Evolutionary conservation across 2,888 invertebrate genomes (phyloP).

Genomic region (Caenorhabditis sp.): DNA sequence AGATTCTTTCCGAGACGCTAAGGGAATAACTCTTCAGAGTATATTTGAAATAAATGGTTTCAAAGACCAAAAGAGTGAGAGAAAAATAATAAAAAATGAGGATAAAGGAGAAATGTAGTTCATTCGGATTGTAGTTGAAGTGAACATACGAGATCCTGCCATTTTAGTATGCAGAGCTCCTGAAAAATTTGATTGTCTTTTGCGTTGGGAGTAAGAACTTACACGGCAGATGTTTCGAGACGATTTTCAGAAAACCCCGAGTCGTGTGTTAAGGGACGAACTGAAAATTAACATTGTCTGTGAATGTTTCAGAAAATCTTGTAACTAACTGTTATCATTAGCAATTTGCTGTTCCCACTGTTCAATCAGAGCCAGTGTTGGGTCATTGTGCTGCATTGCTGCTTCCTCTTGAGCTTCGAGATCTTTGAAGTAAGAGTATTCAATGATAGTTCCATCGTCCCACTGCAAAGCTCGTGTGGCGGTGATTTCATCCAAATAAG

Average conservation of each 20-base stretch:
- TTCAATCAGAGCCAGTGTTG: slow-evolving; percentile 50
- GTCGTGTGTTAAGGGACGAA: slow-evolving; percentile 43
- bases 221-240: slow-evolving; percentile 51
- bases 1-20: not conserved
- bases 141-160: slow-evolving; percentile 39
- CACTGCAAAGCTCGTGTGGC: slow-evolving; percentile 47
- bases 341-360: slow-evolving; percentile 62
- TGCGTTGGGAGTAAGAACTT: slow-evolving; percentile 10
- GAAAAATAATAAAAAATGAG: slow-evolving; percentile 4
- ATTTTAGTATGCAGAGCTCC: slow-evolving; percentile 59
- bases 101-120: not conserved
- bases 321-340: slow-evolving; percentile 41
- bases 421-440: slow-evolving; percentile 63
- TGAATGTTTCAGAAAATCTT: not conserved
- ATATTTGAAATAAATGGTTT: slow-evolving; percentile 37
- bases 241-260: slow-evolving; percentile 47
- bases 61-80: slow-evolving; percentile 26
- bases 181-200: slow-evolving; percentile 17
- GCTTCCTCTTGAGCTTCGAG: slow-evolving; percentile 47
- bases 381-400: slow-evolving; percentile 34
- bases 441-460: slow-evolving; percentile 61
- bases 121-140: not conserved
- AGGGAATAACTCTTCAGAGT: not conserved
- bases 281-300: slow-evolving; percentile 15
- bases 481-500: slow-evolving; percentile 60